Evolutionary conservation across 2,797 vertebrate genomes (phyloP).

Genomic region (Craterocephalus amniculus): DNA sequence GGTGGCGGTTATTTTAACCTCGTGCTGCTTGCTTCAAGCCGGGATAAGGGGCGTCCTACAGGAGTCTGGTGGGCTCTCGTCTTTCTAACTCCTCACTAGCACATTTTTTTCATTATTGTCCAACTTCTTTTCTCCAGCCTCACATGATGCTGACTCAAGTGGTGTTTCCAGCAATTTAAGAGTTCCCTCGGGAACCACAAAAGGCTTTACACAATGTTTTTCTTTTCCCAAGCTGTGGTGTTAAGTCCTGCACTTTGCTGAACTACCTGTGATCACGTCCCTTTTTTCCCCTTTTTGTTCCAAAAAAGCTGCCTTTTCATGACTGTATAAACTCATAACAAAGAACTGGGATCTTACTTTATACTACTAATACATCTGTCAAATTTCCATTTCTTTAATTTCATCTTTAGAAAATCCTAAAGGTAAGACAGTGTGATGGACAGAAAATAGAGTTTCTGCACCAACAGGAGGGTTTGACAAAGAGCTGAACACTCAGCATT

Average conservation of each 20-base stretch:
- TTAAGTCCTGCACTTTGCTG: background rate
- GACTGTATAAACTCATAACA: background rate
- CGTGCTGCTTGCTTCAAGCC: constrained; percentile 9
- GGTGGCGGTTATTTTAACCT: background rate
- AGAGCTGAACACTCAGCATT: no score
- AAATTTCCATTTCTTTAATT: no score
- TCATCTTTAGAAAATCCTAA: no score
- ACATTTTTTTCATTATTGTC: background rate
- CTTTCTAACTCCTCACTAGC: background rate
- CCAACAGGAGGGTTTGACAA: no score
- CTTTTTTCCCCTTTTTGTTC: background rate
- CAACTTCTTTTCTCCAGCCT: background rate
- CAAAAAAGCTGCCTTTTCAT: background rate
- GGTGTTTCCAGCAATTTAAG: constrained; percentile 6
- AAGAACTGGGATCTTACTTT: no score
- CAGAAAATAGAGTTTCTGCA: no score
- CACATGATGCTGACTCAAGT: constrained; percentile 4
- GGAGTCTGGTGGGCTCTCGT: background rate
- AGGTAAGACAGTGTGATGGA: no score
- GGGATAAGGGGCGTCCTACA: constrained; percentile 6
- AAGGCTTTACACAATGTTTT: constrained; percentile 8
- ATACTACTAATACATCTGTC: no score
- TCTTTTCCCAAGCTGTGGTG: background rate
- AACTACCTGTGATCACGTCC: background rate
- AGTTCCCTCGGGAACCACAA: constrained; percentile 16